phyloP scores from a whole-genome alignment of 2,797 vertebrate species.

The Orestias chungarensis region DNA sequence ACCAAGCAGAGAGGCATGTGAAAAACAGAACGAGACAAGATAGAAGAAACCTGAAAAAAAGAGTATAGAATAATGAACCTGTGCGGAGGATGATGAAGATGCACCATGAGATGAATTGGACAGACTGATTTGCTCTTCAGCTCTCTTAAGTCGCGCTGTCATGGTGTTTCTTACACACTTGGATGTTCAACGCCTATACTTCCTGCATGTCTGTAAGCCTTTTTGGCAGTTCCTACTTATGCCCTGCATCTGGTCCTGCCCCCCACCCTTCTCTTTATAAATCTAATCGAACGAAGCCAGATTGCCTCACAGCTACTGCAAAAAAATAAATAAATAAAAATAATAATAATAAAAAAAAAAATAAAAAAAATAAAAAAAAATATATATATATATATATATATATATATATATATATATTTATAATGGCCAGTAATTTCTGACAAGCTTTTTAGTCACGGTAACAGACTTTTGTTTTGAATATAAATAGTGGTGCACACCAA shows the following conservation, averaged over 20 bases:
- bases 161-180: constrained; percentile 43
- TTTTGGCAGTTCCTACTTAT: constrained; percentile 18
- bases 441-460: no score
- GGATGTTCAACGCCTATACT: constrained; percentile 31
- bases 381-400: background rate
- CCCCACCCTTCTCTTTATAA: constrained; percentile 36
- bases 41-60: constrained; percentile 29
- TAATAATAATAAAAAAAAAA: no score
- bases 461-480: background rate
- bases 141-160: constrained; percentile 31
- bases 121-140: constrained; percentile 13
- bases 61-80: constrained; percentile 29
- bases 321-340: background rate
- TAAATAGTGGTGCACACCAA: background rate
- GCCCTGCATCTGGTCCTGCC: constrained; percentile 6
- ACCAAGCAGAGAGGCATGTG: constrained; percentile 69
- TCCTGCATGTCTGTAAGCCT: constrained; percentile 13
- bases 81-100: constrained; percentile 20
- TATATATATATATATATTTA: background rate
- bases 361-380: background rate
- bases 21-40: constrained; percentile 56
- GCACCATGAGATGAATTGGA: constrained; percentile 17
- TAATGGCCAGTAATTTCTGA: background rate
- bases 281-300: constrained; percentile 43
- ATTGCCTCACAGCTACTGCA: constrained; percentile 29